Evolutionary conservation across 37 sponge, comb jelly and placozoan species (phyloP), one percentile per base, ranked within the genome.

Genomic region (Halisarca cf. caerulea): DNA sequence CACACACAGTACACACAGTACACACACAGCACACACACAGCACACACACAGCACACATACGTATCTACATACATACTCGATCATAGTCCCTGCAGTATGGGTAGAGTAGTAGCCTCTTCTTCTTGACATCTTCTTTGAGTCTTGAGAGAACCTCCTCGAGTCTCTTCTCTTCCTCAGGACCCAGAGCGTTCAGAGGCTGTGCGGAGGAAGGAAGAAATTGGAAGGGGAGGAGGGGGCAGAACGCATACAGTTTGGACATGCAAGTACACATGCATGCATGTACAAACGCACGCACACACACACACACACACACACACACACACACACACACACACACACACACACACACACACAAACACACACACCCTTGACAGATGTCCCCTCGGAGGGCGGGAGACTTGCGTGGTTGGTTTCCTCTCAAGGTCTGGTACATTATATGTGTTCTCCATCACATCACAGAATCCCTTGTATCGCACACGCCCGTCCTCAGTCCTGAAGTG

Each of bases 1-100:
- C 51, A 47, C 51, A 6, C 51, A 47, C 51, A 47, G n/a, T n/a
- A n/a, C 51, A 6, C 51, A 47, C 51, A 47, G 6, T 11, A 47
- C 51, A 47, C 51, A 47, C 51, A 6, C 51, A 47, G 9, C 51
- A 47, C 51, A 47, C 51, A 6, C 51, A 47, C 51, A 47, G 6
- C 51, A 47, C 51, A 47, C 51, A 6, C 51, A 47, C 51, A 47
- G 6, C 51, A 47, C 51, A 47, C 51, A 14, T n/a, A n/a, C n/a
- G n/a, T n/a, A n/a, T n/a, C n/a, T n/a, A n/a, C 51, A n/a, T n/a
- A 42, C 83, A 71, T 39, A 95, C 95, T 39, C 86, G 85, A 40
- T 97, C 97, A 81, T 85, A 97, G 86, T 97, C 97, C 60, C 88
- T 94, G 86, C 92, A 94, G 78, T 85, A 88, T 25, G 92, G 92